Evolutionary conservation across 2,888 invertebrate genomes (phyloP).

Genomic region (Coelopa pilipes): DNA sequence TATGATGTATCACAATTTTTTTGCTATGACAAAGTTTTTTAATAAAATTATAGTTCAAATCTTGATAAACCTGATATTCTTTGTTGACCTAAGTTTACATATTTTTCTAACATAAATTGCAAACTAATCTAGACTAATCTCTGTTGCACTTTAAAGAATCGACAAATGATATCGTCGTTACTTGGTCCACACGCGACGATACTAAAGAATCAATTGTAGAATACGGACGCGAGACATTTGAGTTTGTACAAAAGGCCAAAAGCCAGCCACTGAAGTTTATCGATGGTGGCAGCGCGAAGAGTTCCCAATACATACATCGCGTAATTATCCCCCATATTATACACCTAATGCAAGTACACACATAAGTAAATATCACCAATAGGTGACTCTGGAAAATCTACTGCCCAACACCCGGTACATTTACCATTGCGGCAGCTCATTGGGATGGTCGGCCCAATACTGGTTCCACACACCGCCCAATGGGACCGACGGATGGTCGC

Average conservation of each 20-base stretch:
- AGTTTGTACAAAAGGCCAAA: conserved; percentile 63
- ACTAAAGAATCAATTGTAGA: conserved; percentile 77
- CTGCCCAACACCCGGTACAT: conserved; percentile 74
- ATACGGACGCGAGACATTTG: conserved; percentile 75
- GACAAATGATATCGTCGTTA: conserved; percentile 77
- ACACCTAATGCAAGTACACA: background rate
- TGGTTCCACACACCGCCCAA: conserved; percentile 79
- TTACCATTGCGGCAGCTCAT: conserved; percentile 83
- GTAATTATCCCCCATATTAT: conserved; percentile 65
- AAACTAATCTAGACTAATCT: background rate
- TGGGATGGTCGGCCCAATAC: conserved; percentile 86
- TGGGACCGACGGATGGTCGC: conserved; percentile 76
- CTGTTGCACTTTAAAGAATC: conserved; percentile 69
- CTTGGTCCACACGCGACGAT: conserved; percentile 83
- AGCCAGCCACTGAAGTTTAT: conserved; percentile 74
- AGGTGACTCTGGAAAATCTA: conserved; percentile 70
- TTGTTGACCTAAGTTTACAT: too few relatives aligned
- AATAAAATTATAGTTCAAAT: too few relatives aligned
- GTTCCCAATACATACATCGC: conserved; percentile 81
- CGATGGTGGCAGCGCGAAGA: conserved; percentile 77
- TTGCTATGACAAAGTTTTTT: too few relatives aligned
- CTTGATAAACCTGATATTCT: too few relatives aligned
- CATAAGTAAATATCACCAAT: background rate
- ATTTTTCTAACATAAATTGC: too few relatives aligned
- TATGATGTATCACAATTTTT: too few relatives aligned